Evolutionary conservation across 2,797 vertebrate genomes (phyloP), one percentile per base, ranked within the genome.

Genomic region (Mustela erminea): DNA sequence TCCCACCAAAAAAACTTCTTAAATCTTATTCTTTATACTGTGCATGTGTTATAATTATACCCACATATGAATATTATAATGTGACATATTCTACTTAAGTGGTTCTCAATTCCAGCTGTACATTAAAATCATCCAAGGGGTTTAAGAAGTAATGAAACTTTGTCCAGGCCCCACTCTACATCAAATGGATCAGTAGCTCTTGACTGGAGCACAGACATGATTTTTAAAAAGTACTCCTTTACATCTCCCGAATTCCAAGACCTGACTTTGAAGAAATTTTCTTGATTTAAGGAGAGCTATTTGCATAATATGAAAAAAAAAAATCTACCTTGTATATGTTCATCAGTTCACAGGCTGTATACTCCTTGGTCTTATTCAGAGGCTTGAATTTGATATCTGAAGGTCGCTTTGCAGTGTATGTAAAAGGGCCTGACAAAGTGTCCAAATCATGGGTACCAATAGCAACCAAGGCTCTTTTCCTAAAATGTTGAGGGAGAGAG

Each of bases 371-470:
- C 98, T 99, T 99, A 98, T 99, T 99, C 85, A 99, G 99, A 3
- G 99, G 99, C 93, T 98, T 99, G 98, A 99, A 99, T 98, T 98
- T 98, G 98, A 99, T 99, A 95, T 99, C 99, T 84, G 98, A 98
- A 0, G 99, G 99, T 35, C 99, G 98, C 98, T 99, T 99, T 38
- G 99, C 99, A 12, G 99, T 99, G 77, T 98, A 99, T 8, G 99
- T 99, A 98, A 99, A 99, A 0, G 99, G 99, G n/a, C 99, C 99
- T 7, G 99, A 99, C 90, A 99, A 93, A 97, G 99, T 99, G 98
- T 99, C 99, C 98, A 99, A 98, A 98, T 99, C 99, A 95, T 99
- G 99, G 54, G 99, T 99, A 93, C 99, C 99, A 83, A 99, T 99
- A 49, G 99, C 99, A 96, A 99, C 99, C 98, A 99, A 98, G 0